A percentile compares a stretch with the other conserved stretches of the same genome.
Evolutionary conservation across 1,140 invertebrate species (phyloP).

Genomic region (Varroa destructor): DNA sequence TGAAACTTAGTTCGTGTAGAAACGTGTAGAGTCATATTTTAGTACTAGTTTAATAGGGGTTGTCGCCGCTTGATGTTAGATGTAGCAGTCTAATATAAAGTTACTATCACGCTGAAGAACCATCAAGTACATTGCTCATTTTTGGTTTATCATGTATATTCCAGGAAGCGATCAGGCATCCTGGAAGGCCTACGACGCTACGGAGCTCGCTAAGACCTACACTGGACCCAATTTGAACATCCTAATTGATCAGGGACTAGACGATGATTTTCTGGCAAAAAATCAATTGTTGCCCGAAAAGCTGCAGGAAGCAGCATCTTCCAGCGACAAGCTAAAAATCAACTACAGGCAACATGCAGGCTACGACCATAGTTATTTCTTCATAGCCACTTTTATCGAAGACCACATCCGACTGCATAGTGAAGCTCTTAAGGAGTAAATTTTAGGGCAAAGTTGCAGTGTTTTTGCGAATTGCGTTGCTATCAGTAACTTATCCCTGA

Average conservation of each 20-base stretch:
- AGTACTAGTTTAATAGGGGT: too few relatives aligned
- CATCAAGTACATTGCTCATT: too few relatives aligned
- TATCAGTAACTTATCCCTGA: too few relatives aligned
- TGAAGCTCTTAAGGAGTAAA: slow-evolving; percentile 41
- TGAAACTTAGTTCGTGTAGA: too few relatives aligned
- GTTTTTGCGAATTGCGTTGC: too few relatives aligned
- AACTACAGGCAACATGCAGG: slow-evolving; percentile 40
- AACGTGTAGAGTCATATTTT: too few relatives aligned
- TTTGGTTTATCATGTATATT: too few relatives aligned
- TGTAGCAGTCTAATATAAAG: too few relatives aligned
- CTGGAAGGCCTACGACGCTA: slow-evolving; percentile 81
- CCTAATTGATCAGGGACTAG: slow-evolving; percentile 75
- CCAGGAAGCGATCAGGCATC: slow-evolving; percentile 43
- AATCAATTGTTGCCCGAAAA: slow-evolving; percentile 73
- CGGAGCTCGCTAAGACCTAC: slow-evolving; percentile 64
- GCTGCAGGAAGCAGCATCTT: slow-evolving; percentile 52
- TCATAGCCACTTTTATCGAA: slow-evolving; percentile 78
- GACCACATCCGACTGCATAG: slow-evolving; percentile 85
- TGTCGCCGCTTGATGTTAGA: too few relatives aligned
- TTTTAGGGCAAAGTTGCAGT: too few relatives aligned
- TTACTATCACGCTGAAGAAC: too few relatives aligned
- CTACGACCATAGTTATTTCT: slow-evolving; percentile 94
- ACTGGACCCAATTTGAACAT: slow-evolving; percentile 67
- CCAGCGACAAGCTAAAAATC: slow-evolving; percentile 44
- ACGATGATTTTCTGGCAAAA: slow-evolving; percentile 64